phyloP scores from a whole-genome alignment of 2,888 invertebrate genomes.

The Tachina fera region DNA sequence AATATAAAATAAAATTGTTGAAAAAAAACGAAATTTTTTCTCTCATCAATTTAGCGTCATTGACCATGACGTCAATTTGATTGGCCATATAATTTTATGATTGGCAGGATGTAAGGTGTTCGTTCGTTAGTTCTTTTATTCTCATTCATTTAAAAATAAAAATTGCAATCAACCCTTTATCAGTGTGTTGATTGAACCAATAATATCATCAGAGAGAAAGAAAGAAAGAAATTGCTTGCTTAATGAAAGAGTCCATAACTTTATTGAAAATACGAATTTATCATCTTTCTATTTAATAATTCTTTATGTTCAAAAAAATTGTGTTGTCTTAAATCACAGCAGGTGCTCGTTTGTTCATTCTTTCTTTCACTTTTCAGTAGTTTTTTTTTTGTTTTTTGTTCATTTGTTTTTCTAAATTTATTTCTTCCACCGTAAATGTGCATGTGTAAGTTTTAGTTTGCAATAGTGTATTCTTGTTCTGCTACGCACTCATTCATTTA shows the following conservation, averaged over 20 bases:
- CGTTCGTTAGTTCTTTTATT: slow-evolving; percentile 62
- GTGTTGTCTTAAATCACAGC: slow-evolving; percentile 60
- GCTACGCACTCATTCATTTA: slow-evolving; percentile 17
- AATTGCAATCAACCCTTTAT: slow-evolving; percentile 69
- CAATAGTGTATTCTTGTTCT: not conserved
- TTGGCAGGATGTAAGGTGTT: slow-evolving; percentile 64
- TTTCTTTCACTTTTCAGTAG: too few relatives aligned
- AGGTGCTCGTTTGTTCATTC: slow-evolving; percentile 47
- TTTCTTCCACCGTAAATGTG: slow-evolving; percentile 6
- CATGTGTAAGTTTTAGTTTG: slow-evolving; percentile 10
- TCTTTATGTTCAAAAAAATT: slow-evolving; percentile 25
- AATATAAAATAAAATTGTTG: slow-evolving; percentile 10
- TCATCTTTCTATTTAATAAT: slow-evolving; percentile 25
- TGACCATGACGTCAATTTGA: slow-evolving; percentile 65
- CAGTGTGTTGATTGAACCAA: slow-evolving; percentile 67
- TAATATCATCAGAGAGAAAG: slow-evolving; percentile 38
- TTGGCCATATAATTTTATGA: slow-evolving; percentile 67
- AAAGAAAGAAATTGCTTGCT: slow-evolving; percentile 44
- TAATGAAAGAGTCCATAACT: slow-evolving; percentile 53
- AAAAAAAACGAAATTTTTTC: slow-evolving; percentile 46
- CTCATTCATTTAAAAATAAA: slow-evolving; percentile 47
- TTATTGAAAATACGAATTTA: slow-evolving; percentile 46
- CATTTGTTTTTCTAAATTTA: slow-evolving; percentile 25
- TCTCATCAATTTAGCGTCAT: slow-evolving; percentile 57
- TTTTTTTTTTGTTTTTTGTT: not conserved